Base-by-base conservation (phyloP, 37 sponge, comb jelly and placozoan species). In the Dysidea cf. avara region DNA sequence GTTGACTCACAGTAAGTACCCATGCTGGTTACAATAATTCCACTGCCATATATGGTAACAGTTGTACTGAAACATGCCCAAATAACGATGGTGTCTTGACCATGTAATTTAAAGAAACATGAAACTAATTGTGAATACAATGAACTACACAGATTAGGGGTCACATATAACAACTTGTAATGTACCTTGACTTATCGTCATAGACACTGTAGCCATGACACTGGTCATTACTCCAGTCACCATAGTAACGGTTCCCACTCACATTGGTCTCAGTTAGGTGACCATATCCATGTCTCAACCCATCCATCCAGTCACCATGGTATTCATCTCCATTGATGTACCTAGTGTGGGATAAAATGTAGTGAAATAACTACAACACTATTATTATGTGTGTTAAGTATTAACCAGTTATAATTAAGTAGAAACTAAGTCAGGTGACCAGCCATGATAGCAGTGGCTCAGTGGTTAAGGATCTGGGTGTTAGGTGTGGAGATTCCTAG, bases 41-140 rank as follows among this genome's bases (percentile, higher is more conserved):
- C 92, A 46, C 68, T 61, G 2, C 92, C 92, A 73, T n/a, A n/a
- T n/a, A n/a, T 69, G 56, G 25, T 53, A 28, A 34, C 69, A 26
- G 14, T 65, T 75, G n/a, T 91, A 80, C 11, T 26, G 22, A 84
- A 83, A 91, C 83, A 86, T 91, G 9, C 92, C 90, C 36, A 91
- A 69, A 49, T 91, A 91, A 1, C 92, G 74, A 39, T 83, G 71
- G 39, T 78, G 75, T 28, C 92, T 91, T 40, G 50, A 39, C 2
- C 13, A 13, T 29, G 25, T 28, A 22, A 3, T 35, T n/a, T 31
- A n/a, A 6, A 14, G 14, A 3, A 3, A 61, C 30, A 56, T 7
- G 26, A 13, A 56, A 56, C 9, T 14, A 56, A 56, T 56, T 28
- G 26, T 56, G 9, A 56, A 13, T 35, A 31, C 7, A 61, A 3